These are phyloP conservation scores for Nycticorax nycticorax DNA, from an alignment of 2,113 vertebrate genomes.

Conservation along the genomic window DNA sequence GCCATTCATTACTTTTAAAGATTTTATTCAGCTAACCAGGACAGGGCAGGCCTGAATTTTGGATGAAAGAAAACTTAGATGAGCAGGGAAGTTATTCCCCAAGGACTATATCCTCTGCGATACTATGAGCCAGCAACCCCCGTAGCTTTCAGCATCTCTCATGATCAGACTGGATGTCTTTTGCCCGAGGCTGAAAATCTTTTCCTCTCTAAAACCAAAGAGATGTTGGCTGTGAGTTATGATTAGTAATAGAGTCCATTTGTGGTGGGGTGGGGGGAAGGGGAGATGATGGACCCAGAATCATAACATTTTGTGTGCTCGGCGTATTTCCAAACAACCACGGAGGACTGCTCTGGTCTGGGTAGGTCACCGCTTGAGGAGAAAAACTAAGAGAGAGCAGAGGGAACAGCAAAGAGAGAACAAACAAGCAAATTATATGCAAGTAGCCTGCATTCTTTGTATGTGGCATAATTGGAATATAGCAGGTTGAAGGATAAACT, in stretches of 20 bases:
- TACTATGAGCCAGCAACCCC: constrained; percentile 56
- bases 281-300: constrained; percentile 42
- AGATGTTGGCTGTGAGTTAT: constrained; percentile 64
- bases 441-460: background rate
- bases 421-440: background rate
- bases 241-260: constrained; percentile 69
- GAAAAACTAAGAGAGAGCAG: background rate
- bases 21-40: constrained; percentile 43
- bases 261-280: constrained; percentile 44
- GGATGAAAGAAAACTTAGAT: constrained; percentile 63
- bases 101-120: constrained; percentile 42
- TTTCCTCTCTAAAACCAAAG: constrained; percentile 66
- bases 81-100: constrained; percentile 52
- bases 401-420: background rate
- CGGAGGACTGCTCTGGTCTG: background rate
- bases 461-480: background rate
- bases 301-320: constrained; percentile 16
- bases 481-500: background rate
- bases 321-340: background rate
- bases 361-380: background rate
- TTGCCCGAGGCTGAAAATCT: constrained; percentile 67
- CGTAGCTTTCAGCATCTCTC: constrained; percentile 66
- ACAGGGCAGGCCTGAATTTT: constrained; percentile 48
- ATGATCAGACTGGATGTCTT: constrained; percentile 69
- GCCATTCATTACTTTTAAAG: constrained; percentile 2